Conservation (phyloP, 2,113 vertebrate species). For the Zapornia atra region DNA sequence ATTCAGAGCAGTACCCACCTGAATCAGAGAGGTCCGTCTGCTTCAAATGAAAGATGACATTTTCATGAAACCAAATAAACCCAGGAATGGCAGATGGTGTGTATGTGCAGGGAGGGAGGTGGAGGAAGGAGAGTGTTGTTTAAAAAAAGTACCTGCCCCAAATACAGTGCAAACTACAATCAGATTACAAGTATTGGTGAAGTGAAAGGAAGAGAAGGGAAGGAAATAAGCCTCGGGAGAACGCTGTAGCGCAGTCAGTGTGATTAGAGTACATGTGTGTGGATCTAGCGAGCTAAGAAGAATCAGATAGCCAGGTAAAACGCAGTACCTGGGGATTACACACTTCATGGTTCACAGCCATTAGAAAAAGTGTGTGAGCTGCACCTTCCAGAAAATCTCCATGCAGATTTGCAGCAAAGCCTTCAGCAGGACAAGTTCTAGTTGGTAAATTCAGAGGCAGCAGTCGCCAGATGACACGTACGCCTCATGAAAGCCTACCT, state of each 20-base stretch:
- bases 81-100: constrained; percentile 47
- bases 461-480: background rate
- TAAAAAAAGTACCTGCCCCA: constrained; percentile 32
- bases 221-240: background rate
- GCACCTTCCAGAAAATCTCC: background rate
- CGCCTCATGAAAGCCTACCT: background rate
- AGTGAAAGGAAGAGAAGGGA: background rate
- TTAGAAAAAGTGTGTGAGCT: accelerated
- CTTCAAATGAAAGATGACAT: constrained; percentile 1
- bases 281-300: background rate
- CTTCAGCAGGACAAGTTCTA: background rate
- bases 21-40: background rate
- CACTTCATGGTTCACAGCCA: background rate
- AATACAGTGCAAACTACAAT: background rate
- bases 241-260: accelerated
- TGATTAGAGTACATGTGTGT: background rate
- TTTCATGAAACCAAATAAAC: background rate
- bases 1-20: background rate
- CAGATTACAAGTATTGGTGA: background rate
- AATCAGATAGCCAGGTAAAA: background rate
- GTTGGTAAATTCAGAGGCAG: background rate
- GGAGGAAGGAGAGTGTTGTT: background rate
- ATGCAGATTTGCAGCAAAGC: background rate
- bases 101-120: background rate
- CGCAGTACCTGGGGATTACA: accelerated